A percentile compares a stretch with the other conserved stretches of the same genome.
These are phyloP conservation scores for Ophion obscuratus DNA, from an alignment of 2,888 invertebrate species.

Conservation along the genomic window DNA sequence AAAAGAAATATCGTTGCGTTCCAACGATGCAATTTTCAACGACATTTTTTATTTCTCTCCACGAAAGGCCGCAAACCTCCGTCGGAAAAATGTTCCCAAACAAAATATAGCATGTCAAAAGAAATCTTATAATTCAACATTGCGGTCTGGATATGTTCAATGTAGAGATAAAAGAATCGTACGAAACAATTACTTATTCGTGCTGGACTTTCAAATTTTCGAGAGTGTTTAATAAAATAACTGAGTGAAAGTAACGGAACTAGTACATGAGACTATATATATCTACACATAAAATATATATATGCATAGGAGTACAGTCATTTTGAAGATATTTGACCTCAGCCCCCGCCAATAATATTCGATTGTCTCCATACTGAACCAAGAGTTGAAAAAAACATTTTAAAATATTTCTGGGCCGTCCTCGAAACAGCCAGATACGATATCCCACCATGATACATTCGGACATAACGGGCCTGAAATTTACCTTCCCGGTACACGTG, in stretches of 20 bases:
- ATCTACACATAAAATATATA: constrained; percentile 29
- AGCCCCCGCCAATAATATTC: background rate
- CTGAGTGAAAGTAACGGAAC: constrained; percentile 60
- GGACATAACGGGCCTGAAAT: no score
- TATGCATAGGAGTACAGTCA: constrained; percentile 63
- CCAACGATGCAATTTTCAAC: no score
- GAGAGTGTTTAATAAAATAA: constrained; percentile 32
- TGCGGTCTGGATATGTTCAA: background rate
- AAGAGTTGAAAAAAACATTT: background rate
- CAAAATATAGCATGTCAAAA: background rate
- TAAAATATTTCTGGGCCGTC: no score
- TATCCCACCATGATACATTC: no score
- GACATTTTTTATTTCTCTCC: no score
- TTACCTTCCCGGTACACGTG: background rate
- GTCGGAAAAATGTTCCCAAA: background rate
- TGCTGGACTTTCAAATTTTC: constrained; percentile 21
- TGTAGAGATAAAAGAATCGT: constrained; percentile 1
- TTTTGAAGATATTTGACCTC: no score
- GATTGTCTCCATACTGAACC: background rate
- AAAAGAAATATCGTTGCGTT: no score
- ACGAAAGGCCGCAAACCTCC: no score
- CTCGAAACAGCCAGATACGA: no score
- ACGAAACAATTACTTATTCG: constrained; percentile 39
- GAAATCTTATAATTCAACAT: background rate
- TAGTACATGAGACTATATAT: constrained; percentile 69